These are phyloP conservation scores for Lepidocyrtoides sp. DNA, from an alignment of 2,888 invertebrate genomes.

Conservation along the genomic window DNA sequence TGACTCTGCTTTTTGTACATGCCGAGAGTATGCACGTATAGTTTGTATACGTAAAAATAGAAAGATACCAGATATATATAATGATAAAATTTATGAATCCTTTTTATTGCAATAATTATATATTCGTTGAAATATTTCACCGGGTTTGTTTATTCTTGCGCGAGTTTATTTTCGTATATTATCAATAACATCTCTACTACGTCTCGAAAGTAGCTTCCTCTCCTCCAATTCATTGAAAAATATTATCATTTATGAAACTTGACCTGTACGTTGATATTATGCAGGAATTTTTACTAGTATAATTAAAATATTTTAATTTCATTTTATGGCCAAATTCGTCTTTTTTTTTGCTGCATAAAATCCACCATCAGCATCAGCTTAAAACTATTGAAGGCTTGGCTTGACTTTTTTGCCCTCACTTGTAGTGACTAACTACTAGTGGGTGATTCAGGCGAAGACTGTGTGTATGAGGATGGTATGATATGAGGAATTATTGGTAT, in stretches of 20 bases:
- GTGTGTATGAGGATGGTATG: background rate
- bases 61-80: background rate
- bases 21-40: background rate
- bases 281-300: background rate
- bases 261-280: too few relatives aligned
- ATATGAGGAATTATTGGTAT: background rate
- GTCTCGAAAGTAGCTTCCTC: background rate
- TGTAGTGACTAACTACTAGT: background rate
- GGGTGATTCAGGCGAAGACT: too few relatives aligned
- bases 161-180: background rate
- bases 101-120: background rate
- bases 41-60: too few relatives aligned
- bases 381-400: background rate
- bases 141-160: background rate
- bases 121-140: too few relatives aligned
- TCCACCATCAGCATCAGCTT: too few relatives aligned
- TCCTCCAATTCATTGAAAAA: background rate
- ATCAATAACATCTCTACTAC: background rate
- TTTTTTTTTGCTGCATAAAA: background rate
- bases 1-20: background rate
- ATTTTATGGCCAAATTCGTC: background rate
- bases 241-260: background rate
- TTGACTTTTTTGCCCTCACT: background rate
- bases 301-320: background rate
- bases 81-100: too few relatives aligned